These are phyloP conservation scores for Gadus macrocephalus DNA, from an alignment of 2,113 vertebrate genomes.

Conservation along the genomic window DNA sequence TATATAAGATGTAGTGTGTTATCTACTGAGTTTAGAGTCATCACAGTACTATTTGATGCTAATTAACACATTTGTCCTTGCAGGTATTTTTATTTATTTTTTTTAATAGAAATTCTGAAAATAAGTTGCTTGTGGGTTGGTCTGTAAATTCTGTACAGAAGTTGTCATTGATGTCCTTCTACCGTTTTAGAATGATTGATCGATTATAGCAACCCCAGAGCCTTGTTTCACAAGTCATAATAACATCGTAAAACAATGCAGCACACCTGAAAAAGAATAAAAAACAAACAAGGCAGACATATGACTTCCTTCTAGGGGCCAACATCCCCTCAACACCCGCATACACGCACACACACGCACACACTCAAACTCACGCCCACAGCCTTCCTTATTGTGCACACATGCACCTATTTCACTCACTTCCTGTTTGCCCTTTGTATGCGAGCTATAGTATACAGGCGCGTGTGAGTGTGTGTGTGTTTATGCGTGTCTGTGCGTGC, in stretches of 20 bases:
- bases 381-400: not conserved
- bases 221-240: not conserved
- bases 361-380: not conserved
- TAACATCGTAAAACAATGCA: not conserved
- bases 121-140: too few relatives aligned
- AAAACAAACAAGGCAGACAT: not conserved
- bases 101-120: too few relatives aligned
- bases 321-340: not conserved
- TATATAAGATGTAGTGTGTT: too few relatives aligned
- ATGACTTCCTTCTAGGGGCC: not conserved
- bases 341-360: not conserved
- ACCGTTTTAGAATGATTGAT: too few relatives aligned
- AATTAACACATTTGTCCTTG: too few relatives aligned
- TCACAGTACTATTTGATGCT: too few relatives aligned
- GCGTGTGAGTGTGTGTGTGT: not conserved
- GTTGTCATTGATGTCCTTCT: too few relatives aligned
- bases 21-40: too few relatives aligned
- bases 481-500: not conserved
- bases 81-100: too few relatives aligned
- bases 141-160: too few relatives aligned
- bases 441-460: not conserved
- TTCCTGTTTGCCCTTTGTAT: not conserved
- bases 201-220: not conserved
- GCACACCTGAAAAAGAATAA: not conserved
- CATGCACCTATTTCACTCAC: not conserved